Evolutionary conservation across 1,140 invertebrate genomes (phyloP).

Genomic region (Pinna nobilis): DNA sequence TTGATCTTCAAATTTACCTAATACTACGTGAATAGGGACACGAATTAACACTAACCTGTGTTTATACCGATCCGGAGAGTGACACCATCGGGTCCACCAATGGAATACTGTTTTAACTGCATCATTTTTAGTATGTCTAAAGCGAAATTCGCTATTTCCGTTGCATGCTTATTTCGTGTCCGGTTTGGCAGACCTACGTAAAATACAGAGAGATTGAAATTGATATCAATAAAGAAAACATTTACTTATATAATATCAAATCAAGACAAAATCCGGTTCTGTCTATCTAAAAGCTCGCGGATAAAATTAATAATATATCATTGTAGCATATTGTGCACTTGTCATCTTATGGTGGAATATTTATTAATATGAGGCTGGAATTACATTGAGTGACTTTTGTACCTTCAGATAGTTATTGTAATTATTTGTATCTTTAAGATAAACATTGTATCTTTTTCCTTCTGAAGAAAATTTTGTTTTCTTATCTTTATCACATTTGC

Average conservation of each 20-base stretch:
- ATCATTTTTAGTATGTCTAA: constrained; percentile 74
- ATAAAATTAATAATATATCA: too few relatives aligned
- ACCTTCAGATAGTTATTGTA: too few relatives aligned
- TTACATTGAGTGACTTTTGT: too few relatives aligned
- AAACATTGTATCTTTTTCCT: too few relatives aligned
- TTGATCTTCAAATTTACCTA: background rate
- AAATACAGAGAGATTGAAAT: background rate
- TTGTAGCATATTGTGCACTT: too few relatives aligned
- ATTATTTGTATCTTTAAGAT: too few relatives aligned
- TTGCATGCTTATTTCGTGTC: constrained; percentile 84
- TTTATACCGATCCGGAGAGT: constrained; percentile 61
- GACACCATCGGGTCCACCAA: constrained; percentile 40
- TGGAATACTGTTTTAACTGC: constrained; percentile 40
- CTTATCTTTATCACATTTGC: too few relatives aligned
- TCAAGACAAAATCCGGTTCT: too few relatives aligned
- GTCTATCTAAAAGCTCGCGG: too few relatives aligned
- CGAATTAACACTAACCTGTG: constrained; percentile 48
- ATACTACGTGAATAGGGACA: background rate
- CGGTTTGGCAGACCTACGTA: constrained; percentile 84
- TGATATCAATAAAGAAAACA: background rate
- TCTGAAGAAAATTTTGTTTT: too few relatives aligned
- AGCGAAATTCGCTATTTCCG: constrained; percentile 89
- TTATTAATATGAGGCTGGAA: too few relatives aligned
- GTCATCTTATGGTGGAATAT: too few relatives aligned
- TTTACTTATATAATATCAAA: background rate